Evolutionary conservation across 1,140 invertebrate species (phyloP).

Genomic region (Drosophila athabasca): DNA sequence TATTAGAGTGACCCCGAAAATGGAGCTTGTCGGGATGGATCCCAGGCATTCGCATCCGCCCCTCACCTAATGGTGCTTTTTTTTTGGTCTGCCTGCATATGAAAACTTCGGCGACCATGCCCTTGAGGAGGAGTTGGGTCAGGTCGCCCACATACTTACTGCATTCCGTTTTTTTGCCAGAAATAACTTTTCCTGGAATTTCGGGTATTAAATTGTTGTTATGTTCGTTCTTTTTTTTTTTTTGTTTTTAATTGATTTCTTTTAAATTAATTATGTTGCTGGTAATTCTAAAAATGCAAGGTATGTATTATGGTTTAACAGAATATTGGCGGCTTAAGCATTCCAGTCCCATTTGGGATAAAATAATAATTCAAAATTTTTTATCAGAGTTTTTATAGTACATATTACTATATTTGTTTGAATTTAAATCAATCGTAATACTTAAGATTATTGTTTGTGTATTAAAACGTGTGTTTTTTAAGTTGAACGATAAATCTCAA

Average conservation of each 20-base stretch:
- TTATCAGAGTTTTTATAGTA: no score
- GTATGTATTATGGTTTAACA: no score
- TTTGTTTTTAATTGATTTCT: neutral
- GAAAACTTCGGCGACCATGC: neutral
- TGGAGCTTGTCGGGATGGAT: conserved; percentile 44
- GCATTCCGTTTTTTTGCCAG: conserved; percentile 11
- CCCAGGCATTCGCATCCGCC: conserved; percentile 23
- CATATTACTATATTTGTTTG: no score
- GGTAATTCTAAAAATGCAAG: no score
- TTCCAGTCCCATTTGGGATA: no score
- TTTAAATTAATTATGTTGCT: no score
- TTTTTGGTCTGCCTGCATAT: conserved; percentile 1
- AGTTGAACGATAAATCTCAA: no score
- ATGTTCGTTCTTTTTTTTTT: neutral
- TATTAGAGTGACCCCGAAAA: conserved; percentile 74
- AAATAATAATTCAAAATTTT: no score
- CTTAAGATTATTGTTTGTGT: no score
- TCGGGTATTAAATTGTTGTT: conserved; percentile 16
- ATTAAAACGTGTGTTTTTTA: no score
- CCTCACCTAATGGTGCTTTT: neutral
- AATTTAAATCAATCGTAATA: no score
- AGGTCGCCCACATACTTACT: conserved; percentile 7
- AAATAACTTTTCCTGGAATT: conserved; percentile 9
- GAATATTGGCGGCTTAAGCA: no score
- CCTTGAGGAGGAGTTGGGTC: conserved; percentile 6